Evolutionary conservation across 2,113 vertebrate species (phyloP).

Genomic region (Danionella cerebrum): DNA sequence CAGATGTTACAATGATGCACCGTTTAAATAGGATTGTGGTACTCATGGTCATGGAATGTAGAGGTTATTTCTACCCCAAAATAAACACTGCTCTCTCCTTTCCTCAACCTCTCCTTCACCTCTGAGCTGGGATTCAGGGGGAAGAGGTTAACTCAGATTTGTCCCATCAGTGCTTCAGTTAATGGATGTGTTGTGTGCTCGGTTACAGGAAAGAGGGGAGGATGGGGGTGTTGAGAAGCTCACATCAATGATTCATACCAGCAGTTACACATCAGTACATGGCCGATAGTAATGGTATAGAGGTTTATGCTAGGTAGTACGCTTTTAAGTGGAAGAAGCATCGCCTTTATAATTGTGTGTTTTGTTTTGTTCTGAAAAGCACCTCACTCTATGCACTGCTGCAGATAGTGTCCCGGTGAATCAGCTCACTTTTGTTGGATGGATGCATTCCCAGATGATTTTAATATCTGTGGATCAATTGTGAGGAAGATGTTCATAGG

Average conservation of each 20-base stretch:
- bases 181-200: conserved; percentile 10
- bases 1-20: neutral
- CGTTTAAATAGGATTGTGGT: neutral
- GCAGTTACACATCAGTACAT: neutral
- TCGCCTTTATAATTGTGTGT: neutral
- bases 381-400: conserved; percentile 1
- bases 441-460: neutral
- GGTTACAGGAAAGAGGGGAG: conserved; percentile 63
- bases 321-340: neutral
- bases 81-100: neutral
- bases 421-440: neutral
- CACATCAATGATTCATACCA: conserved; percentile 27
- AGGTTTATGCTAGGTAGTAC: neutral
- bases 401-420: neutral
- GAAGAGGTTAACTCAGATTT: conserved; percentile 1
- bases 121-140: neutral
- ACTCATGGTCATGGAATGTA: neutral
- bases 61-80: conserved; percentile 1
- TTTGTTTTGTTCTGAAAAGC: neutral
- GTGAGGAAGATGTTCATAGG: neutral
- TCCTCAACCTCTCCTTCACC: neutral
- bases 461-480: neutral
- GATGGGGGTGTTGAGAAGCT: conserved; percentile 68
- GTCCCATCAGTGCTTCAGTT: neutral
- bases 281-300: neutral